Base-by-base conservation (phyloP, 2,797 vertebrate genomes). In the Halcyon badia region DNA sequence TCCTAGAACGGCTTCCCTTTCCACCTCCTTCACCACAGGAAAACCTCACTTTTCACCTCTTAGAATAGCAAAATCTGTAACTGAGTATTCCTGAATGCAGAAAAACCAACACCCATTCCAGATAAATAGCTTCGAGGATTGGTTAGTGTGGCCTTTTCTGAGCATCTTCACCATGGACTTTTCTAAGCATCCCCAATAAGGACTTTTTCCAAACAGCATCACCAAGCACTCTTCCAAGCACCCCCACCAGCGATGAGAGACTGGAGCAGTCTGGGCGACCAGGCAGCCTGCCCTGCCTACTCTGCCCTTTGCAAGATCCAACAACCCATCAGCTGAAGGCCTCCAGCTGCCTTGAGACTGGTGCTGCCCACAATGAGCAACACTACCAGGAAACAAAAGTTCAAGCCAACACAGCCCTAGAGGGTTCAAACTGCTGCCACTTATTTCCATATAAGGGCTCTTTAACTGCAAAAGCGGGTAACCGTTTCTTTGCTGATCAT, bases 381-480 rank as follows among this genome's bases (percentile, higher is more conserved):
- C 35, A 15, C 21, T 20, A 68, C 24, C 22, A 42, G 66, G 26
- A 68, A 87, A 84, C 28, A 64, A 57, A 46, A 93, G 46, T 2
- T 58, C 54, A 68, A 60, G 33, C 42, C 89, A 85, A 14, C 58
- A 57, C n/a, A 78, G 48, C 7, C 48, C 31, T 18, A 0, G 18
- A 65, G 61, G 7, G 46, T 19, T 48, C 64, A 73, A 56, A 64
- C 64, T 73, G 39, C 89, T 86, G 39, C n/a, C 48, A 14, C 21
- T 64, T 22, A 79, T 49, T 87, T 89, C 85, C 48, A 49, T 22
- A 33, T 4, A 70, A 48, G 37, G 42, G 33, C 68, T 41, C 68
- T 33, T 84, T 57, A 77, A 85, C 85, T 35, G 46, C 73, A 90
- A 83, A 90, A 33, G n/a, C 61, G 39, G 31, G 39, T 44, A 70